A percentile compares a stretch with the other conserved stretches of the same genome.
phyloP scores from a whole-genome alignment of 2,113 vertebrate species.

The Perognathus longimembris region DNA sequence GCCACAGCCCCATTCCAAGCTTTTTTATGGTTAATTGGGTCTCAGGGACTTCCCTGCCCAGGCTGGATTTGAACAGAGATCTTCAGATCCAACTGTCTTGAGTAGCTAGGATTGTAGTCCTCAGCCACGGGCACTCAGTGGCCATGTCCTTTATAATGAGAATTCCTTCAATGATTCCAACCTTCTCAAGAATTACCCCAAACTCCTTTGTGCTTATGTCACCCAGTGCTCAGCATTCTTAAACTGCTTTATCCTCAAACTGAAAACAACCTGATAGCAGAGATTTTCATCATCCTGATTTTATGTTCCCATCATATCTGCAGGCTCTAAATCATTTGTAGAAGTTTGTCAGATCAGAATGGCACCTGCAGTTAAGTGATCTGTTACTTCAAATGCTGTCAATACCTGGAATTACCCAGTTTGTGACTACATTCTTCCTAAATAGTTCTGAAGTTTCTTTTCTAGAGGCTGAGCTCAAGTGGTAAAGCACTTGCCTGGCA shows the following conservation, averaged over 20 bases:
- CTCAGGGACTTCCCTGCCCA: no score
- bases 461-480: no score
- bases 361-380: not conserved
- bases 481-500: no score
- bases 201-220: not conserved
- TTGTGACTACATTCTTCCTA: not conserved
- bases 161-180: not conserved
- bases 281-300: not conserved
- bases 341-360: not conserved
- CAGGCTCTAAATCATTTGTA: not conserved
- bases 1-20: no score
- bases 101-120: no score
- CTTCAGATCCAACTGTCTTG: no score
- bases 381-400: not conserved
- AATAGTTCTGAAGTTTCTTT: not conserved
- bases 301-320: not conserved
- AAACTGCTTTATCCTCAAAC: not conserved
- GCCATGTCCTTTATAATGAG: not conserved
- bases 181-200: no score
- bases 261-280: not conserved
- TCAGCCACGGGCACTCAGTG: no score
- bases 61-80: no score
- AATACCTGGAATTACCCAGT: not conserved
- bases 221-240: rapidly evolving
- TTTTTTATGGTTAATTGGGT: no score